A percentile compares a stretch with the other conserved stretches of the same genome.
phyloP scores from a whole-genome alignment of 2,888 invertebrate species.

The Auanema sp. region DNA sequence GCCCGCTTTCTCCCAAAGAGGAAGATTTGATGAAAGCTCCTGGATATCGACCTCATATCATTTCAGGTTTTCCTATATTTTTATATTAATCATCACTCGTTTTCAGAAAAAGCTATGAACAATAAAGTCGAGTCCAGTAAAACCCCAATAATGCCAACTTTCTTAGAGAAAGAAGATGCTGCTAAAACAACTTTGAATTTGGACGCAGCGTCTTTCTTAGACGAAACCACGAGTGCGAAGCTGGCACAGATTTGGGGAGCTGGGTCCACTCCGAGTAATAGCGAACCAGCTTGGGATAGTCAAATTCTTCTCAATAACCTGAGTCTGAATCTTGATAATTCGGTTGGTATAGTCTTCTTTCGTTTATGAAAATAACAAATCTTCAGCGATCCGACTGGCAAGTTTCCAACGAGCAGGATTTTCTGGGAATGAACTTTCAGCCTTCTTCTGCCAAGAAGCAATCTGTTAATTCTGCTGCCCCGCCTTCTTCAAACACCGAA shows the following conservation, averaged over 20 bases:
- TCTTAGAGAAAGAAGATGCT: too few species aligned
- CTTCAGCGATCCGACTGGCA: background rate
- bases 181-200: too few species aligned
- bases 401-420: background rate
- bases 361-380: background rate
- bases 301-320: slow-evolving; percentile 15
- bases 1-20: slow-evolving; percentile 22
- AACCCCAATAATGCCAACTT: background rate
- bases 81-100: too few species aligned
- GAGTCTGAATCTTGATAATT: background rate
- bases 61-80: too few species aligned
- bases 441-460: slow-evolving; percentile 1
- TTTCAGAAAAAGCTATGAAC: slow-evolving; percentile 6
- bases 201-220: slow-evolving; percentile 2
- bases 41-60: slow-evolving; percentile 61
- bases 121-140: slow-evolving; percentile 7
- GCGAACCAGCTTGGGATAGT: slow-evolving; percentile 20
- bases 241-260: slow-evolving; percentile 14
- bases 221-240: slow-evolving; percentile 8
- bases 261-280: background rate
- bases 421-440: slow-evolving; percentile 1
- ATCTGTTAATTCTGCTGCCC: slow-evolving; percentile 1
- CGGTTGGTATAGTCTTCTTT: too few species aligned
- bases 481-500: too few species aligned
- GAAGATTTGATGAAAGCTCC: slow-evolving; percentile 65